Base-by-base conservation (phyloP, 1,140 invertebrate genomes). In the Drosophila kurseongensis region DNA sequence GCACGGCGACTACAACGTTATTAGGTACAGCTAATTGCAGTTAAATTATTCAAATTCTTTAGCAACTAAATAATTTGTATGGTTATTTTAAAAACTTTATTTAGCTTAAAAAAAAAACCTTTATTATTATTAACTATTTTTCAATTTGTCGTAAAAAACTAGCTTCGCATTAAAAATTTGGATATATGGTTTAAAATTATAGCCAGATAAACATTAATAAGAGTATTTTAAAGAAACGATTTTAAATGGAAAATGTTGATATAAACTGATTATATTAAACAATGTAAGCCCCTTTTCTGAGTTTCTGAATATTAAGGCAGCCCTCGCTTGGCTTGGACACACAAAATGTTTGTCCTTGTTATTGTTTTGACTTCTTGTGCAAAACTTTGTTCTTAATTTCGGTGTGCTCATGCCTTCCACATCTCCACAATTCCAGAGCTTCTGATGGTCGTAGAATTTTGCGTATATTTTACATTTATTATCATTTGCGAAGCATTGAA, bases 401-500 rank as follows among this genome's bases (percentile, higher is more conserved):
- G 67, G 72, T 73, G 52, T 66, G 78, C 67, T 58, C 35, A 58
- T 80, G 65, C 56, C 52, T 32, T 47, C 16, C 56, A 48, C 14
- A 47, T 44, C 18, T 56, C 29, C 45, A 66, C 29, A 36, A 44
- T 32, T 35, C 27, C 62, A 60, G 10, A 42, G 55, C 67, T 27
- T 38, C 57, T 36, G 44, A 51, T 55, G 54, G 29, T 74, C 14
- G 75, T 67, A 47, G 65, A 62, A 88, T 83, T 88, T 89, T 88
- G 83, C 67, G 75, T 88, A 74, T 79, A 78, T 88, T 88, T 89
- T 88, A 89, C 83, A 89, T 88, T 89, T 88, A 88, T 88, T 88
- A 88, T 88, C 83, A 88, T 88, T 88, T 88, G 79, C 84, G 8
- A n/a, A 63, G 61, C 84, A 89, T 88, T 79, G 83, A 80, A 88